Conservation (phyloP, 1,140 invertebrate genomes). For the Drosophila nannoptera region DNA sequence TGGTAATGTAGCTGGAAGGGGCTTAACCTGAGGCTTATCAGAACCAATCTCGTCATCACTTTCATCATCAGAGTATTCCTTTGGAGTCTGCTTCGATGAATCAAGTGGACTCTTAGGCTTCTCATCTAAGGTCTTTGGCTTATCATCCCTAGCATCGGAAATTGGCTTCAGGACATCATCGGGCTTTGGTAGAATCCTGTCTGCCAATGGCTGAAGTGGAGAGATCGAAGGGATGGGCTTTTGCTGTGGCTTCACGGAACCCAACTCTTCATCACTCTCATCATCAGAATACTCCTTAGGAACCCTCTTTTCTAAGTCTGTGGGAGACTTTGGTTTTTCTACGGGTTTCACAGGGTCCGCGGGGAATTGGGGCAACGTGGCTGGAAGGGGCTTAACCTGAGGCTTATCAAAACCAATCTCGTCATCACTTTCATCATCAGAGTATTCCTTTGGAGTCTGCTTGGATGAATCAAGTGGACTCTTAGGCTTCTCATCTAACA, state of each 20-base stretch:
- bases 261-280: no score
- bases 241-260: no score
- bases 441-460: slow-evolving; percentile 8
- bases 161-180: no score
- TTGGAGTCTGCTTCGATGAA: background rate
- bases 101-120: slow-evolving; percentile 20
- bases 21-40: slow-evolving; percentile 12
- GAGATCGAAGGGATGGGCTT: no score
- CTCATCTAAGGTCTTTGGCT: slow-evolving; percentile 2
- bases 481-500: slow-evolving; percentile 29
- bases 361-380: background rate
- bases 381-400: slow-evolving; percentile 1
- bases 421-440: slow-evolving; percentile 29
- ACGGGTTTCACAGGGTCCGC: no score
- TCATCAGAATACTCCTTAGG: no score
- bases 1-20: background rate
- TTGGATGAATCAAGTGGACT: slow-evolving; percentile 13
- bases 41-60: slow-evolving; percentile 6
- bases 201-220: no score
- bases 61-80: slow-evolving; percentile 31
- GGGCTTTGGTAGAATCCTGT: no score
- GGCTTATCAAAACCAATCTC: slow-evolving; percentile 2
- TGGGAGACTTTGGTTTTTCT: no score
- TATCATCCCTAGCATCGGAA: no score
- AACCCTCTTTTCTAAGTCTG: no score